A percentile compares a stretch with the other conserved stretches of the same genome.
Conservation (phyloP, 2,888 invertebrate genomes). For the Conistra vaccinii region DNA sequence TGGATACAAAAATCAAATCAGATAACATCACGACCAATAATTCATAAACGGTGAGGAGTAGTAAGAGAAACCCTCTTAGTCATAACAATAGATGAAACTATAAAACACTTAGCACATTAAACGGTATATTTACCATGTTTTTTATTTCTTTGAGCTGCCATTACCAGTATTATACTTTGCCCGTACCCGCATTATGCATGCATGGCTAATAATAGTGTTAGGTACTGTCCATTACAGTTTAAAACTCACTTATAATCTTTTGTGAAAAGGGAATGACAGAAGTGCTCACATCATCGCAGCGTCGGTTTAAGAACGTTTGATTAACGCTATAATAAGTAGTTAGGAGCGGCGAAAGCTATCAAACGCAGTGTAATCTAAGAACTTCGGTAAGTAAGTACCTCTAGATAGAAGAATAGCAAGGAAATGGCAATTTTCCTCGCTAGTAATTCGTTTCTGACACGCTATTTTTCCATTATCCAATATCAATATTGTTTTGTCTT, state of each 20-base stretch:
- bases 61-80: neutral
- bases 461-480: slow-evolving; percentile 89
- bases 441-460: slow-evolving; percentile 85
- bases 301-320: slow-evolving; percentile 22
- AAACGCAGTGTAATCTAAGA: slow-evolving; percentile 63
- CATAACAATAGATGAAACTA: neutral
- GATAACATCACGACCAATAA: neutral
- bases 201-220: neutral
- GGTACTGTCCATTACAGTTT: neutral
- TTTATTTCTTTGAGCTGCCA: neutral
- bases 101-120: neutral
- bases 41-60: neutral
- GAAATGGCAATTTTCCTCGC: slow-evolving; percentile 86
- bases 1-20: neutral
- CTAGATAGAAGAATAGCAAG: slow-evolving; percentile 81
- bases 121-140: neutral
- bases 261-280: slow-evolving; percentile 33
- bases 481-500: slow-evolving; percentile 90
- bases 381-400: slow-evolving; percentile 77
- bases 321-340: slow-evolving; percentile 40
- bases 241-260: neutral
- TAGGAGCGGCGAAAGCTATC: slow-evolving; percentile 62
- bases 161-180: neutral
- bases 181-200: neutral
- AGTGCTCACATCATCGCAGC: neutral